phyloP scores from a whole-genome alignment of 2,113 vertebrate genomes.

The Carlito syrichta region DNA sequence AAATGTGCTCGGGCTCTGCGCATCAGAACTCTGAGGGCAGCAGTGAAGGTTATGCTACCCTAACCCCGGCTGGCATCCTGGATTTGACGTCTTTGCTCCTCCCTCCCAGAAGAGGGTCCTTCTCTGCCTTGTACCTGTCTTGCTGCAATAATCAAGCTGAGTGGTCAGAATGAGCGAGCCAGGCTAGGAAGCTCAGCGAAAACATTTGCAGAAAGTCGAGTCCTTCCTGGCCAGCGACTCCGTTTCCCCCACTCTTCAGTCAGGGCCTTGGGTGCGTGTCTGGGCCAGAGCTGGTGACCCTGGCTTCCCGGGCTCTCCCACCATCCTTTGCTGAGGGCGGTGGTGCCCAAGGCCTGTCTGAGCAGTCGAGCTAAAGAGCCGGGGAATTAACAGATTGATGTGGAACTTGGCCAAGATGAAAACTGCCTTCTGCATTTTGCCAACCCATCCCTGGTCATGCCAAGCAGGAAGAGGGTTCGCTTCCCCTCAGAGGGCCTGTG shows the following conservation, averaged over 20 bases:
- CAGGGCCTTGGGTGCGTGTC: not conserved
- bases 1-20: not conserved
- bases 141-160: not conserved
- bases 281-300: not conserved
- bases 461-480: not conserved
- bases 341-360: slow-evolving; percentile 37
- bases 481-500: not conserved
- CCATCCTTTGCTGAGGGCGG: not conserved
- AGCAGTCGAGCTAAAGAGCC: slow-evolving; percentile 19
- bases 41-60: not conserved
- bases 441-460: not conserved
- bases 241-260: not conserved
- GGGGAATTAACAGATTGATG: slow-evolving; percentile 23
- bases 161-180: not conserved
- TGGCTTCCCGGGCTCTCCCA: not conserved
- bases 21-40: not conserved
- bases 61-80: not conserved
- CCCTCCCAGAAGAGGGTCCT: not conserved
- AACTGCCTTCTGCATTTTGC: slow-evolving; percentile 10
- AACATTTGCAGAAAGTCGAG: not conserved
- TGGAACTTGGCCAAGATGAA: slow-evolving; percentile 52
- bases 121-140: not conserved
- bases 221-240: not conserved
- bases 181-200: not conserved
- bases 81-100: not conserved